phyloP scores from a whole-genome alignment of 1,140 invertebrate species.

The Bradysia coprophila region DNA sequence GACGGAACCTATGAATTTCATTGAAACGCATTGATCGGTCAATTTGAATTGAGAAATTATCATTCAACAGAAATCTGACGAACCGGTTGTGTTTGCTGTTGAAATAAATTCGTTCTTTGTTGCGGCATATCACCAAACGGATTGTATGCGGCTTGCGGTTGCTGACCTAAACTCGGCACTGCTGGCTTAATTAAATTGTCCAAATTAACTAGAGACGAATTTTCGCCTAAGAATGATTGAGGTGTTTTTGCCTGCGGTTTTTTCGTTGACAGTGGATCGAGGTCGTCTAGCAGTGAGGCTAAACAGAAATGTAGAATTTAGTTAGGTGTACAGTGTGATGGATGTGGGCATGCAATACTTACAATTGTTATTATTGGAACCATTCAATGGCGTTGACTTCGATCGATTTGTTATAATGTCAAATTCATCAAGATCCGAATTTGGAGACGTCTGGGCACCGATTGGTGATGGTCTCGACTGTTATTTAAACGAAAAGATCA shows the following conservation, averaged over 20 bases:
- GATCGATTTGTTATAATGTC: slow-evolving; percentile 56
- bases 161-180: slow-evolving; percentile 9
- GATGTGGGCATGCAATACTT: not conserved
- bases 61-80: slow-evolving; percentile 4
- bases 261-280: slow-evolving; percentile 20
- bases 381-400: slow-evolving; percentile 20
- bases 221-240: slow-evolving; percentile 84
- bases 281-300: slow-evolving; percentile 21
- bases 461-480: slow-evolving; percentile 2
- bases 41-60: not conserved
- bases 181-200: slow-evolving; percentile 74
- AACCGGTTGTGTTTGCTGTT: slow-evolving; percentile 24
- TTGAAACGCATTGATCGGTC: not conserved
- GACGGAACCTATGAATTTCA: slow-evolving; percentile 20
- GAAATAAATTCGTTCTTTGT: slow-evolving; percentile 25
- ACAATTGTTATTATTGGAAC: slow-evolving; percentile 25
- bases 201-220: slow-evolving; percentile 83
- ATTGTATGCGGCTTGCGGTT: slow-evolving; percentile 18
- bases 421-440: slow-evolving; percentile 65
- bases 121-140: slow-evolving; percentile 21
- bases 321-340: not conserved
- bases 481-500: no score
- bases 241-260: slow-evolving; percentile 51
- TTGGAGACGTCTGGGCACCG: slow-evolving; percentile 18
- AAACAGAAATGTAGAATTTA: not conserved